phyloP scores from a whole-genome alignment of 1,140 invertebrate genomes.

The Euglossa dilemma region DNA sequence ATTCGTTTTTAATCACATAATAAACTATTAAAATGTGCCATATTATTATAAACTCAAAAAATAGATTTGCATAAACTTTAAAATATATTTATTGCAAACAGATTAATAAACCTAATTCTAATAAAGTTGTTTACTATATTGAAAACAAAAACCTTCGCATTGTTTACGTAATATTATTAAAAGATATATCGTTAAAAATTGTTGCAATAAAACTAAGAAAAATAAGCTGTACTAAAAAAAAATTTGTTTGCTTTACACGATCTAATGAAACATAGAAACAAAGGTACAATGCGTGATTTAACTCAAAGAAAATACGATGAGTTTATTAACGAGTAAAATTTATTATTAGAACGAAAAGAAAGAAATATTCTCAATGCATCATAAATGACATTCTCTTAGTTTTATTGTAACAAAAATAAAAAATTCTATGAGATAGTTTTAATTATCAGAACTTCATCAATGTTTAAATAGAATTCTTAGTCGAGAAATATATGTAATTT shows the following conservation, averaged over 20 bases:
- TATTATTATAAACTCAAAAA: conserved; percentile 5
- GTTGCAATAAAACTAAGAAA: conserved; percentile 50
- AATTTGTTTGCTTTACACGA: not conserved
- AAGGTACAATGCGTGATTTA: not conserved
- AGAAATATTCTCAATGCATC: conserved; percentile 8
- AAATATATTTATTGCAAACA: not conserved
- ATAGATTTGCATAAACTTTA: not conserved
- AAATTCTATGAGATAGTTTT: conserved; percentile 25
- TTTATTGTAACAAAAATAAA: conserved; percentile 34
- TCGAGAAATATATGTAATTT: conserved; percentile 5
- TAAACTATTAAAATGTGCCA: conserved; percentile 16
- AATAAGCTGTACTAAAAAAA: not conserved
- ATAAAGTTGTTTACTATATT: conserved; percentile 2
- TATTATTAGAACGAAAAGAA: conserved; percentile 6
- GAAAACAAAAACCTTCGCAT: not conserved
- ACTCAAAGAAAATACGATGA: not conserved
- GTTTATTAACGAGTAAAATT: conserved; percentile 31
- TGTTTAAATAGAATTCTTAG: conserved; percentile 14
- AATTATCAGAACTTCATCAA: conserved; percentile 36
- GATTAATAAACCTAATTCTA: not conserved
- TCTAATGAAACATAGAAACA: not conserved
- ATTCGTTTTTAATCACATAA: not conserved
- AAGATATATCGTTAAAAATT: conserved; percentile 17
- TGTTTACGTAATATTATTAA: not conserved
- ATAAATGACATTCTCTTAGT: conserved; percentile 27